A percentile compares a stretch with the other conserved stretches of the same genome.
phyloP scores from a whole-genome alignment of 2,113 vertebrate genomes.

The Prunella himalayana region DNA sequence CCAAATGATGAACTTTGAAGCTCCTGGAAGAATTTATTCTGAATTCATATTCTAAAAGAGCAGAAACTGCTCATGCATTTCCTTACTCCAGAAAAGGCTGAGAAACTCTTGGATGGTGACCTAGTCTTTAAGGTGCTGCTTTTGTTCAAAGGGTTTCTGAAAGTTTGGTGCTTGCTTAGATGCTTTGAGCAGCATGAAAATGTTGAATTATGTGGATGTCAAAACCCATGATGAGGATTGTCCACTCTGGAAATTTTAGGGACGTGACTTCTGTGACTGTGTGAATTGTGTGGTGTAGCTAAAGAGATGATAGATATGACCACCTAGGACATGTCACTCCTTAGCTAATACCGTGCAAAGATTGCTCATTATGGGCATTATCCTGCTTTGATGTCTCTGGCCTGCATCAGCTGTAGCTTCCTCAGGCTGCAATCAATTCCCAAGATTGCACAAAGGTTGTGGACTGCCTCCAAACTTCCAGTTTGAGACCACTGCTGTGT shows the following conservation, averaged over 20 bases:
- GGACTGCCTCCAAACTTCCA: not conserved
- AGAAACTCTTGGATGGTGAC: not conserved
- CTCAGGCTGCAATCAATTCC: not conserved
- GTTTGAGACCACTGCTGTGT: not conserved
- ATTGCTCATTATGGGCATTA: not conserved
- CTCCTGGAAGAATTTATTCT: not conserved
- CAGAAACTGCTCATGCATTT: not conserved
- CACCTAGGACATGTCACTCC: not conserved
- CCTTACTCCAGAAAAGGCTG: not conserved
- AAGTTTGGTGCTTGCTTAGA: not conserved
- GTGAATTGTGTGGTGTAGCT: not conserved
- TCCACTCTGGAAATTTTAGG: conserved; percentile 5
- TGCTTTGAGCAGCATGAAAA: not conserved
- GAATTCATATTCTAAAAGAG: not conserved
- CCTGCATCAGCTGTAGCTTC: not conserved
- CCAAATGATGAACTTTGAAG: not conserved
- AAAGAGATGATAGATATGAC: conserved; percentile 18
- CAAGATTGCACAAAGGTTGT: conserved; percentile 11
- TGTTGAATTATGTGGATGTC: not conserved
- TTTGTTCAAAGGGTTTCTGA: not conserved
- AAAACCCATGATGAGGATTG: not conserved
- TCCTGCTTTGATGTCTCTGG: conserved; percentile 30
- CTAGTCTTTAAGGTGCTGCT: not conserved
- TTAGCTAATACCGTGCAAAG: not conserved
- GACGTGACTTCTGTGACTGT: not conserved